Evolutionary conservation across 2,888 invertebrate genomes (phyloP).

Genomic region (Drosophila subsilvestris): DNA sequence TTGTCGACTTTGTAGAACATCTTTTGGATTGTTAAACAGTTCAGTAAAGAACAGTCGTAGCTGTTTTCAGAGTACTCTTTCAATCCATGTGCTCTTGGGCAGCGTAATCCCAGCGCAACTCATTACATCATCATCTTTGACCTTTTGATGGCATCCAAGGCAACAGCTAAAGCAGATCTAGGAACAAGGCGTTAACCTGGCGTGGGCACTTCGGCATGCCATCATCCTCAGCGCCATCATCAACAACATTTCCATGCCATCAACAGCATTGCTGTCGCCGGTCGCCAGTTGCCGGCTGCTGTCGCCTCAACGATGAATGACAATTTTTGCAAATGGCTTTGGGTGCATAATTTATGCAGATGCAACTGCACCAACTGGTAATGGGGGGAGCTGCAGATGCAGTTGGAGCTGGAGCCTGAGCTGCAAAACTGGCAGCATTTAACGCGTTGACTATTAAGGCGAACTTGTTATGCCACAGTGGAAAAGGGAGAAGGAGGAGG

Average conservation of each 20-base stretch:
- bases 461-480: conserved; percentile 51
- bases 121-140: conserved; percentile 42
- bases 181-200: conserved; percentile 49
- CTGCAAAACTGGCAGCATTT: conserved; percentile 58
- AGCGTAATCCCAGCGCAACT: conserved; percentile 1
- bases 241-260: conserved; percentile 8
- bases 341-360: conserved; percentile 75
- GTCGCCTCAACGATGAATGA: conserved; percentile 56
- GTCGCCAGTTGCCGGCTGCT: conserved; percentile 37
- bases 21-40: too few relatives aligned
- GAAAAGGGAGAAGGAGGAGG: neutral
- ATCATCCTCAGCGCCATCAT: conserved; percentile 45
- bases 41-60: neutral
- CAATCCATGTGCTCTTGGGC: neutral
- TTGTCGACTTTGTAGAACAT: too few relatives aligned
- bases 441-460: conserved; percentile 64
- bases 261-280: conserved; percentile 23
- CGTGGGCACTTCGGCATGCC: conserved; percentile 54
- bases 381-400: too few relatives aligned
- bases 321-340: conserved; percentile 72
- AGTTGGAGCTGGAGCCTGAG: conserved; percentile 26
- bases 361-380: conserved; percentile 40
- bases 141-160: conserved; percentile 56
- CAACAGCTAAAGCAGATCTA: conserved; percentile 18
- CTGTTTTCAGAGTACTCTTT: too few relatives aligned